Evolutionary conservation across 2,888 invertebrate species (phyloP).

Genomic region (Drosophila leonis): DNA sequence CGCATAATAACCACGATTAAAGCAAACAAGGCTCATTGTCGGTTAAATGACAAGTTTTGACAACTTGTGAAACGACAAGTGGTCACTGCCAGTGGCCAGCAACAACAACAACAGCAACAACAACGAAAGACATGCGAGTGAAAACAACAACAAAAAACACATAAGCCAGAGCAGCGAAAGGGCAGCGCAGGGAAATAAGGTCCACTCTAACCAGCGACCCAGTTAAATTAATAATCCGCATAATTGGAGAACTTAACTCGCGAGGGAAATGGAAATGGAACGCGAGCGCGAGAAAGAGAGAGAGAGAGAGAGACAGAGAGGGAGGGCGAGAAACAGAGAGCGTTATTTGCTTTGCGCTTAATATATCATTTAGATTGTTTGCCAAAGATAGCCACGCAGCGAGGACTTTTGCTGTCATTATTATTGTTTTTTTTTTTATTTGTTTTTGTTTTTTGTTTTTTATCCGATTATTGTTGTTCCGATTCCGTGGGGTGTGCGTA

Average conservation of each 20-base stretch:
- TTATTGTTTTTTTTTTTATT: constrained; percentile 54
- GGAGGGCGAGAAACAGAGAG: constrained; percentile 65
- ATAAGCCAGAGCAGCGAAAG: constrained; percentile 9
- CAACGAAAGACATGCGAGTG: constrained; percentile 29
- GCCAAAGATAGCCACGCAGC: constrained; percentile 78
- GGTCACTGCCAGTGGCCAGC: constrained; percentile 56
- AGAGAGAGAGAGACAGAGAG: constrained; percentile 11
- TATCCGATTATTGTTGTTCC: constrained; percentile 40
- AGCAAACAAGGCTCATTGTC: constrained; percentile 84
- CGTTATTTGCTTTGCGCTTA: constrained; percentile 84
- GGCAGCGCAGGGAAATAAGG: constrained; percentile 13
- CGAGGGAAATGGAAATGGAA: constrained; percentile 29
- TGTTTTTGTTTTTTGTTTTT: constrained; percentile 14
- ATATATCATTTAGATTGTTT: constrained; percentile 86
- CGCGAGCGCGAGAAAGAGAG: background rate
- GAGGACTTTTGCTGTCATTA: constrained; percentile 76
- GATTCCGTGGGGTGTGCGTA: constrained; percentile 32
- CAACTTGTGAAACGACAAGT: constrained; percentile 83
- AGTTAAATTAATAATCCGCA: constrained; percentile 85
- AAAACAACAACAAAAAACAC: constrained; percentile 7
- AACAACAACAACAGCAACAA: constrained; percentile 21
- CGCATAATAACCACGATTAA: constrained; percentile 84
- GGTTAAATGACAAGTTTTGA: constrained; percentile 84
- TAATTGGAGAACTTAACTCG: constrained; percentile 84
- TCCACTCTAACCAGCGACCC: constrained; percentile 66